Conservation (phyloP, 2,113 vertebrate genomes). For the Vulpes vulpes region DNA sequence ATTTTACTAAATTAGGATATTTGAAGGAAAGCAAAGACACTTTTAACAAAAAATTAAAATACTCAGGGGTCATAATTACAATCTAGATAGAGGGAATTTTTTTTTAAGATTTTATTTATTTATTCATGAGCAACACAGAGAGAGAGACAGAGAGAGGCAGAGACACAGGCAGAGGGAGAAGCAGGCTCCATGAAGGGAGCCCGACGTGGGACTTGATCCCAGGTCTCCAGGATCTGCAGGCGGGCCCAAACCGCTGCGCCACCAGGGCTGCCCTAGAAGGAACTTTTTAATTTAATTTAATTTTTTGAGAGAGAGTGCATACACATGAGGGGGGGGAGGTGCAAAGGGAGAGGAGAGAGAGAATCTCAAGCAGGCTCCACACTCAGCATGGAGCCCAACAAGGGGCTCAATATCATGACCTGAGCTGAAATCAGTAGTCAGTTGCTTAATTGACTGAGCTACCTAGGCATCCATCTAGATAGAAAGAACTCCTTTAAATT, state of each 20-base stretch:
- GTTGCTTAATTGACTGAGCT: neutral
- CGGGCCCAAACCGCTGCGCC: too few relatives aligned
- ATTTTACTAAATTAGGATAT: neutral
- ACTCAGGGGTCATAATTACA: neutral
- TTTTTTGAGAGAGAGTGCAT: neutral
- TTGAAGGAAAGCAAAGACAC: conserved; percentile 32
- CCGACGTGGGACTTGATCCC: too few relatives aligned
- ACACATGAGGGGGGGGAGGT: neutral
- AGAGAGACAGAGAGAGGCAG: too few relatives aligned
- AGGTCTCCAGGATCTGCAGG: too few relatives aligned
- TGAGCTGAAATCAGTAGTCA: neutral
- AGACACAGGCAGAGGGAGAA: too few relatives aligned
- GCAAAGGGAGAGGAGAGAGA: neutral
- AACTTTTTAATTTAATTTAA: neutral
- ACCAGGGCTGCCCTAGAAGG: too few relatives aligned
- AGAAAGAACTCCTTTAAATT: neutral
- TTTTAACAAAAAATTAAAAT: conserved; percentile 22
- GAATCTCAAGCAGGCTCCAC: neutral
- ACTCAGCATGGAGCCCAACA: neutral
- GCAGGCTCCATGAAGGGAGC: too few relatives aligned
- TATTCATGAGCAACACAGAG: too few relatives aligned
- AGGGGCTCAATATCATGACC: neutral
- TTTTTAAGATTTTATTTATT: too few relatives aligned
- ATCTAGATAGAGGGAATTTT: neutral
- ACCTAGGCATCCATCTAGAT: neutral